A percentile compares a stretch with the other conserved stretches of the same genome.
Evolutionary conservation across 2,888 invertebrate genomes (phyloP).

Genomic region (Leucozona laternaria): DNA sequence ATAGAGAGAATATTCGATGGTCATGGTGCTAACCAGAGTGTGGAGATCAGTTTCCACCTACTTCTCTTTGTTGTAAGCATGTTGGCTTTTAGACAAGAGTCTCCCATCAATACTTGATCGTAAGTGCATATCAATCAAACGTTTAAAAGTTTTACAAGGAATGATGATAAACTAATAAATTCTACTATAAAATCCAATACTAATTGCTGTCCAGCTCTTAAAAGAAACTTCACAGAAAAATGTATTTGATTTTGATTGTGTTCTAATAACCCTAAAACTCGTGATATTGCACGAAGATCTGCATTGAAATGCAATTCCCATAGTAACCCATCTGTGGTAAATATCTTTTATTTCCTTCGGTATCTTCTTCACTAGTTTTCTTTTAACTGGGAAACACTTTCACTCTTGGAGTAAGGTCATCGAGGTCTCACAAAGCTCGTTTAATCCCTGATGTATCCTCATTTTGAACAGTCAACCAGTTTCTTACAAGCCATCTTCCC

Average conservation of each 20-base stretch:
- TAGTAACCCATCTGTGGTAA: not conserved
- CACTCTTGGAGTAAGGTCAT: slow-evolving; percentile 11
- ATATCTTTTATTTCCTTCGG: not conserved
- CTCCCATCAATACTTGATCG: no score
- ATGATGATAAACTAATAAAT: no score
- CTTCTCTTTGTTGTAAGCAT: no score
- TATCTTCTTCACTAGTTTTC: slow-evolving; percentile 9
- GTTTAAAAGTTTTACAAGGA: no score
- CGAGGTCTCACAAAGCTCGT: slow-evolving; percentile 22
- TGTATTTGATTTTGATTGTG: not conserved
- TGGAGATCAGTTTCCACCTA: no score
- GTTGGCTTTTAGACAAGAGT: no score
- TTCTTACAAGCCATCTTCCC: not conserved
- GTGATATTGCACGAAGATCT: not conserved
- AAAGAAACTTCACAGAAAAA: not conserved
- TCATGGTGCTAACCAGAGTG: no score
- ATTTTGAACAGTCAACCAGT: slow-evolving; percentile 7
- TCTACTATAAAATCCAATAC: no score
- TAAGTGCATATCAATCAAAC: no score
- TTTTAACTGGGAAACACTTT: slow-evolving; percentile 14
- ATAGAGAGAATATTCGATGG: no score
- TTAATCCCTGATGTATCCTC: slow-evolving; percentile 20
- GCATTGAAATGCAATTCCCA: not conserved
- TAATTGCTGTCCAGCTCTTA: no score
- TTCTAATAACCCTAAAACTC: not conserved